These are phyloP conservation scores for Pocillopora grandis DNA, from an alignment of 92 coral and sea anemone genomes.

Conservation along the genomic window DNA sequence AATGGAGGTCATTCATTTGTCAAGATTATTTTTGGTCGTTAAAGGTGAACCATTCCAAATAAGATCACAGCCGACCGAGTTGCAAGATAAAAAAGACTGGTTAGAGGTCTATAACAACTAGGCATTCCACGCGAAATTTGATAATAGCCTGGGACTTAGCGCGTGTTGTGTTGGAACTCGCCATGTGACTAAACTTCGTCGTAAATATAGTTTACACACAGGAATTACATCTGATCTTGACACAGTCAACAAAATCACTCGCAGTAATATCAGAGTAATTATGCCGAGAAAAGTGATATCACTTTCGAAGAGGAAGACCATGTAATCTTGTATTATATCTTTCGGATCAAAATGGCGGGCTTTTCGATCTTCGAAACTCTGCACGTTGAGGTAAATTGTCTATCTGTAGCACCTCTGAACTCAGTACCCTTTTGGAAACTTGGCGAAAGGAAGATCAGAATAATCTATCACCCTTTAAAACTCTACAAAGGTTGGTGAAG, in stretches of 20 bases:
- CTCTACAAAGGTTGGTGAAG: slow-evolving; percentile 61
- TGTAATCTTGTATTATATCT: not conserved
- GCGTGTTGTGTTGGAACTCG: not conserved
- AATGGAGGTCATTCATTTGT: too few species aligned
- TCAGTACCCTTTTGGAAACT: too few species aligned
- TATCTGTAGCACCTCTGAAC: slow-evolving; percentile 53
- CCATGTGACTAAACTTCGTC: slow-evolving; percentile 21
- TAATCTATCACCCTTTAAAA: too few species aligned
- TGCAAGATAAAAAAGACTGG: slow-evolving; percentile 1
- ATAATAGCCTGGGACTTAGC: not conserved
- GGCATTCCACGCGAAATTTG: not conserved
- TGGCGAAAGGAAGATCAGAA: too few species aligned
- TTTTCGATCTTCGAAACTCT: slow-evolving; percentile 3
- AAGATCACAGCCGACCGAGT: not conserved
- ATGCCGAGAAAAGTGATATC: too few species aligned
- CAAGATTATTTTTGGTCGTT: too few species aligned
- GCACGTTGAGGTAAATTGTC: not conserved
- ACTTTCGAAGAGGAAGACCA: too few species aligned
- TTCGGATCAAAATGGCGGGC: slow-evolving; percentile 35
- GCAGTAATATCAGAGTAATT: too few species aligned
- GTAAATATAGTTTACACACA: too few species aligned
- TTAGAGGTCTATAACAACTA: slow-evolving; percentile 15
- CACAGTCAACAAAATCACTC: too few species aligned
- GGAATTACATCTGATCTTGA: too few species aligned
- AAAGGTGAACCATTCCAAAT: too few species aligned